phyloP scores from a whole-genome alignment of 2,888 invertebrate species.

The Scrobipalpa atriplicella region DNA sequence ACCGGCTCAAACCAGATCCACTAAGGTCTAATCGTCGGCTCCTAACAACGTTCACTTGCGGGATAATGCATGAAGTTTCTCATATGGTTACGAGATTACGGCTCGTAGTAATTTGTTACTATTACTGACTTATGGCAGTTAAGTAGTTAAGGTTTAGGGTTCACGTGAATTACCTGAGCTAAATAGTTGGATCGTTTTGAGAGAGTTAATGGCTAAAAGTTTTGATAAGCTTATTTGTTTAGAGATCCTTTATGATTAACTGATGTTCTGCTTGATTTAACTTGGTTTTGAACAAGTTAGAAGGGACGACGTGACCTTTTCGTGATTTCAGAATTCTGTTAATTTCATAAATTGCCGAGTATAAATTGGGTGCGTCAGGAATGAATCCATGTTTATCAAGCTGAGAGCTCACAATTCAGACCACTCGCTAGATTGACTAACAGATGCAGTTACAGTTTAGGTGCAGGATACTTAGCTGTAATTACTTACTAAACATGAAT shows the following conservation, averaged over 20 bases:
- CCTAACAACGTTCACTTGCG: constrained; percentile 14
- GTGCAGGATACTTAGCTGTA: too few relatives aligned
- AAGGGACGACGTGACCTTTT: neutral
- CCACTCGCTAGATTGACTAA: too few relatives aligned
- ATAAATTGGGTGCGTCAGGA: too few relatives aligned
- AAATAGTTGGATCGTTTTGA: neutral
- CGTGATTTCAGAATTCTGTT: neutral
- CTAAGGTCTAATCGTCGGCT: constrained; percentile 19
- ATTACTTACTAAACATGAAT: too few relatives aligned
- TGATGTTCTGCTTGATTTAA: neutral
- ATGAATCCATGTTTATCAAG: too few relatives aligned
- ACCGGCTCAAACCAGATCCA: constrained; percentile 53
- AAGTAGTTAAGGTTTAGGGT: neutral
- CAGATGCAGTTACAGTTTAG: too few relatives aligned
- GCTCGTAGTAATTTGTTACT: constrained; percentile 1
- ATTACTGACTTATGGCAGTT: constrained; percentile 10
- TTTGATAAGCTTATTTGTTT: constrained; percentile 1
- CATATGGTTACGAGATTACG: constrained; percentile 17
- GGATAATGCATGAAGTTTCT: constrained; percentile 24
- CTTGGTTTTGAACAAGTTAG: neutral
- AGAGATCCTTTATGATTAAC: neutral
- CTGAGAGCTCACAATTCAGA: too few relatives aligned
- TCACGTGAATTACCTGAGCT: constrained; percentile 2
- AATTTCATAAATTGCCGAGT: too few relatives aligned
- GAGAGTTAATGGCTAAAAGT: neutral